These are phyloP conservation scores for Fregetta grallaria DNA, from an alignment of 2,113 vertebrate species.

Conservation along the genomic window DNA sequence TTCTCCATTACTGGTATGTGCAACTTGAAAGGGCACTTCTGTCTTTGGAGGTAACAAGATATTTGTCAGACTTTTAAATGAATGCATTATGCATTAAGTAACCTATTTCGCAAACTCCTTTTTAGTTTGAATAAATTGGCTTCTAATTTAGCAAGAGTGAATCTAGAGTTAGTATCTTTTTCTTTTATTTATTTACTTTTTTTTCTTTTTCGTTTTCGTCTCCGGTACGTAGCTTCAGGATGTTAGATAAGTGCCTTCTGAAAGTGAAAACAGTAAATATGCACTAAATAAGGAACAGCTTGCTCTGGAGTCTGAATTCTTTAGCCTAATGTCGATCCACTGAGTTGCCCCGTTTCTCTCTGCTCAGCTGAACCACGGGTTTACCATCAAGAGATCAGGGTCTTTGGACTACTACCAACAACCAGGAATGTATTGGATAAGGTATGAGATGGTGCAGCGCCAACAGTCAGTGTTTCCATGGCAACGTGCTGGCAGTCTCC, in stretches of 20 bases:
- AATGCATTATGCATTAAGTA: constrained; percentile 53
- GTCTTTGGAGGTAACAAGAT: constrained; percentile 43
- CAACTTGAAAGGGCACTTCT: constrained; percentile 51
- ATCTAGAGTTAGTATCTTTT: constrained; percentile 42
- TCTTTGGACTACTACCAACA: constrained; percentile 99
- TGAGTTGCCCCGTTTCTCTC: constrained; percentile 91
- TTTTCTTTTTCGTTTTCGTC: not conserved
- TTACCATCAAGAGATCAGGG: constrained; percentile 99
- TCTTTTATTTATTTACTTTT: constrained; percentile 29
- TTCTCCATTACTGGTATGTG: constrained; percentile 45
- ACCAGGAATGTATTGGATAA: constrained; percentile 99
- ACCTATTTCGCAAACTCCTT: constrained; percentile 41
- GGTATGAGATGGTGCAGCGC: constrained; percentile 91
- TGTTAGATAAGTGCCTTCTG: constrained; percentile 69
- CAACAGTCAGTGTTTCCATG: constrained; percentile 89
- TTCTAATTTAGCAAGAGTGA: constrained; percentile 38
- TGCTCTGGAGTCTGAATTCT: constrained; percentile 81
- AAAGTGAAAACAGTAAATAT: constrained; percentile 65
- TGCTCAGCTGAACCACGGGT: constrained; percentile 98
- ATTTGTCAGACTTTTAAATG: constrained; percentile 53
- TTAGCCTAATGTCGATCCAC: constrained; percentile 81
- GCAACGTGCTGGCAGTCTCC: constrained; percentile 94
- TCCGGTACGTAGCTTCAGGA: constrained; percentile 28
- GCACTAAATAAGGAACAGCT: constrained; percentile 71
- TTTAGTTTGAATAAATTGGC: constrained; percentile 53